phyloP scores from a whole-genome alignment of 2,888 invertebrate species.

The Apamea anceps region DNA sequence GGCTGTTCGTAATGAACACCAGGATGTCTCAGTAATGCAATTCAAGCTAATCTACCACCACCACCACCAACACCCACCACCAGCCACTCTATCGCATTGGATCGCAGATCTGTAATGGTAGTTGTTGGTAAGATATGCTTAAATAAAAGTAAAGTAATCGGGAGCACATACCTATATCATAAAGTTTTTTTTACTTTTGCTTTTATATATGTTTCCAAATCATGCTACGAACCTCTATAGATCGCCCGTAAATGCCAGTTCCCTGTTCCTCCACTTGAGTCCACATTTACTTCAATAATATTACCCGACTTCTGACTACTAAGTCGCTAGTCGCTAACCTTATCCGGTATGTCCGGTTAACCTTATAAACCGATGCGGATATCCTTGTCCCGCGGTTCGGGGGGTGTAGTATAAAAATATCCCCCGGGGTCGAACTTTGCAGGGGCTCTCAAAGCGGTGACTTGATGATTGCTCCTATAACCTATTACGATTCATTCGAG shows the following conservation, averaged over 20 bases:
- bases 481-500: conserved; percentile 11
- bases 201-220: background rate
- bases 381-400: conserved; percentile 82
- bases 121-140: too few relatives aligned
- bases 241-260: conserved; percentile 9
- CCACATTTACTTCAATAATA: conserved; percentile 14
- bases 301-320: conserved; percentile 16
- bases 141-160: too few relatives aligned
- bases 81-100: too few relatives aligned
- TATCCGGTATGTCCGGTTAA: too few relatives aligned
- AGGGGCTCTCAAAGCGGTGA: conserved; percentile 14
- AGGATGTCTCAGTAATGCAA: background rate
- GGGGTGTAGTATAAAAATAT: conserved; percentile 78
- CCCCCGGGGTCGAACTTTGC: conserved; percentile 36
- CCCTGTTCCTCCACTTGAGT: background rate
- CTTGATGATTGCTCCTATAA: conserved; percentile 30
- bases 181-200: background rate
- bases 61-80: too few relatives aligned
- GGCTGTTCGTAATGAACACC: background rate
- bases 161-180: background rate
- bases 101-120: too few relatives aligned
- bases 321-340: conserved; percentile 34
- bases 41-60: background rate
- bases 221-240: background rate
- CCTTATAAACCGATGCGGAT: conserved; percentile 83